Evolutionary conservation across 2,797 vertebrate species (phyloP), one percentile per base, ranked within the genome.

Genomic region (Labeo calbasu): DNA sequence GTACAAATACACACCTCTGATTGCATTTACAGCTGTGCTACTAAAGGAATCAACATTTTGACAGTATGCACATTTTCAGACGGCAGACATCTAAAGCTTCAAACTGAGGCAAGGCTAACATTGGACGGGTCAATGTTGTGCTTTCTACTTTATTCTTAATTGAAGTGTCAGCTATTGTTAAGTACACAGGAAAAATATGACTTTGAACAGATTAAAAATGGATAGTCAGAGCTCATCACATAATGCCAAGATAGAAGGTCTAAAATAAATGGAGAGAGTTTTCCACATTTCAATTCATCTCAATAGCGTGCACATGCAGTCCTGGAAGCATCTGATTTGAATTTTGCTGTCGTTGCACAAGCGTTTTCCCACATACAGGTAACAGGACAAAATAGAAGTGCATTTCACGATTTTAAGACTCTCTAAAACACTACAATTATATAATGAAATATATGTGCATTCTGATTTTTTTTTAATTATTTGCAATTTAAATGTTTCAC

Each of bases 1-100:
- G n/a, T 11, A 19, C 65, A 51, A 23, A 68, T 75, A 82, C 85
- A 79, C 32, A 78, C 72, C 21, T 66, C 40, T 8, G 21, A 85
- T 79, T 81, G n/a, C 65, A 72, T 81, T 70, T 68, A 79, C 55
- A 59, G 59, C 53, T 25, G 14, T 83, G 70, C 71, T 55, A 19
- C 46, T 78, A 55, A 77, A 57, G 46, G 3, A 84, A 73, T 76
- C 61, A 46, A 65, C 53, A 11, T 66, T 13, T 59, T 77, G 61
- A 72, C 76, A 66, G 50, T 10, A 48, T 65, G 77, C n/a, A 23
- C 55, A 63, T 11, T 17, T 21, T 51, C 17, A 14, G 25, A 23
- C 25, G 48, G 14, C 57, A 75, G 9, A n/a, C 7, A 36, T 19
- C 32, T 50, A 13, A 48, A 32, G 15, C n/a, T 28, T 53, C 4